Percentiles rank a stretch among this genome's conserved stretches.
Evolutionary conservation across 2,113 vertebrate genomes (phyloP).

Genomic region (Asarcornis scutulata): DNA sequence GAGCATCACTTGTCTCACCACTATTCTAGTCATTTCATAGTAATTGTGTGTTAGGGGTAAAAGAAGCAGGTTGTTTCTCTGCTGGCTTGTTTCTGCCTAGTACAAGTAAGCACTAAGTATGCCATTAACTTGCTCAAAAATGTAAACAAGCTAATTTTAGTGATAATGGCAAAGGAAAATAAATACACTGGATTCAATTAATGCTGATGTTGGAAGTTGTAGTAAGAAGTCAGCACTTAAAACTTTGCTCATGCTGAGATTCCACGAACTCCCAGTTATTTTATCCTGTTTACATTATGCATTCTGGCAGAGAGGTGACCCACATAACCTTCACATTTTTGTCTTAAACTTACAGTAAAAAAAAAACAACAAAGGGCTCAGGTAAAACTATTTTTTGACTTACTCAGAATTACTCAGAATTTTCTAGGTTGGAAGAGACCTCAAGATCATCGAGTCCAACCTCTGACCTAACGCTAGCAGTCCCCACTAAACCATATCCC

Average conservation of each 20-base stretch:
- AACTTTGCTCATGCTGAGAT: constrained; percentile 18
- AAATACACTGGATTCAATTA: neutral
- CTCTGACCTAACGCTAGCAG: too few relatives aligned
- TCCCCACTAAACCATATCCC: too few relatives aligned
- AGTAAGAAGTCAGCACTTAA: constrained; percentile 56
- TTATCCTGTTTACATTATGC: constrained; percentile 37
- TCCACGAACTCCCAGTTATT: neutral
- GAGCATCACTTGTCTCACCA: neutral
- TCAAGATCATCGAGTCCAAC: too few relatives aligned
- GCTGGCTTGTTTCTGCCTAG: neutral
- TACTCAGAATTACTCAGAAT: too few relatives aligned
- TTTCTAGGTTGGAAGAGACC: too few relatives aligned
- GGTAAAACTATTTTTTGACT: neutral
- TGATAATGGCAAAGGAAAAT: neutral
- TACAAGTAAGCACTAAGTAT: constrained; percentile 10
- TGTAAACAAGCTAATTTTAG: constrained; percentile 48
- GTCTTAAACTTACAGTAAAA: neutral
- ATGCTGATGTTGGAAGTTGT: constrained; percentile 46
- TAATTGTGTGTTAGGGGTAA: neutral
- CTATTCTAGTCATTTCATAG: neutral
- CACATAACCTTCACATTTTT: constrained; percentile 8
- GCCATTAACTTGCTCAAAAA: constrained; percentile 13
- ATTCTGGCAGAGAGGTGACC: constrained; percentile 3
- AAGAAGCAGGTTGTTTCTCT: neutral
- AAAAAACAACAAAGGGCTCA: neutral